phyloP scores from a whole-genome alignment of 2,797 vertebrate species.

The Pampus argenteus region DNA sequence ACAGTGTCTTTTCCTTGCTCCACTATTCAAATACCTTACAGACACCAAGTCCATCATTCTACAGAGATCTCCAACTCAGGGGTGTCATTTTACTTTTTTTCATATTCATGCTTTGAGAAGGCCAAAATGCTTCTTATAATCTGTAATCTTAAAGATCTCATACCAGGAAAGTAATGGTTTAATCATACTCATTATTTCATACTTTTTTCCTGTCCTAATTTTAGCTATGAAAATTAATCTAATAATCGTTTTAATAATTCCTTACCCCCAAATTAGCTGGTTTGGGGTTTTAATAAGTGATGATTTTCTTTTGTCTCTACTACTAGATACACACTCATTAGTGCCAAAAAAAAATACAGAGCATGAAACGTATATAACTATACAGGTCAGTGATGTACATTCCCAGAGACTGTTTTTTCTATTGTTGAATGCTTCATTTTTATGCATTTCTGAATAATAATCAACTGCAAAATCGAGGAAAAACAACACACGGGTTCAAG shows the following conservation, averaged over 20 bases:
- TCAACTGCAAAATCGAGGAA: conserved; percentile 1
- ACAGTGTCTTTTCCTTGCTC: background rate
- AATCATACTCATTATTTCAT: conserved; percentile 5
- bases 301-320: background rate
- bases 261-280: too few species aligned
- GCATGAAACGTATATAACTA: background rate
- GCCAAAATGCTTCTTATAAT: conserved; percentile 7
- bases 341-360: background rate
- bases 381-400: background rate
- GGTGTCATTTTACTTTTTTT: conserved; percentile 12
- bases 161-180: background rate
- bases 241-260: too few species aligned
- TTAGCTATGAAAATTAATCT: too few species aligned
- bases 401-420: background rate
- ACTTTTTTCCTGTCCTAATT: background rate
- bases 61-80: conserved; percentile 17
- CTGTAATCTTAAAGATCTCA: conserved; percentile 4
- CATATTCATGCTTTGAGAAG: background rate
- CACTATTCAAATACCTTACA: conserved; percentile 13
- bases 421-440: conserved; percentile 2
- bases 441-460: conserved; percentile 1
- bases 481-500: conserved; percentile 23
- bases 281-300: too few species aligned
- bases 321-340: background rate
- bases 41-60: conserved; percentile 17